Evolutionary conservation across 1,140 invertebrate species (phyloP).

Genomic region (Belonocnema kinseyi): DNA sequence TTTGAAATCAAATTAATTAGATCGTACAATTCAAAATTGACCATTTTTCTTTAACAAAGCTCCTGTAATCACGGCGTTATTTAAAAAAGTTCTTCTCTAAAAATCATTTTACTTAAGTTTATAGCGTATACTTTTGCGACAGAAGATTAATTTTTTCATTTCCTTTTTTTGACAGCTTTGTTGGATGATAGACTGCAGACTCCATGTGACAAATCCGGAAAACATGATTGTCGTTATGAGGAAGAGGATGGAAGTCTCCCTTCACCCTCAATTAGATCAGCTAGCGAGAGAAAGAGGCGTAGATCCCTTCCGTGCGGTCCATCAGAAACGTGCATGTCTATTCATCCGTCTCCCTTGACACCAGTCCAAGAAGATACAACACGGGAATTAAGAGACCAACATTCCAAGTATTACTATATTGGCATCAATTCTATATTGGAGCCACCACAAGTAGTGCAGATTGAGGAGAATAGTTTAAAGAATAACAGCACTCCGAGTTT

Average conservation of each 20-base stretch:
- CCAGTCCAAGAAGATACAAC: slow-evolving; percentile 47
- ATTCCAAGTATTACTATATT: not conserved
- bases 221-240: slow-evolving; percentile 82
- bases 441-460: not conserved
- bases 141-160: slow-evolving; percentile 3
- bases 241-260: slow-evolving; percentile 74
- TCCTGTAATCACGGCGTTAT: not conserved
- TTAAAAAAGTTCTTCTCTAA: not conserved
- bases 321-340: slow-evolving; percentile 42
- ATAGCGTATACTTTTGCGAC: not conserved
- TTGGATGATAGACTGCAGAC: slow-evolving; percentile 84
- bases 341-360: slow-evolving; percentile 55
- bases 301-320: slow-evolving; percentile 71
- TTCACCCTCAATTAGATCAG: slow-evolving; percentile 63
- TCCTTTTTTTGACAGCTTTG: slow-evolving; percentile 61
- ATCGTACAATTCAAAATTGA: not conserved
- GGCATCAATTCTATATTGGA: not conserved
- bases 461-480: slow-evolving; percentile 18
- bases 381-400: slow-evolving; percentile 26
- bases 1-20: not conserved
- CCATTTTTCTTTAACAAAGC: slow-evolving; percentile 14
- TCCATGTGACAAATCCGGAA: slow-evolving; percentile 82
- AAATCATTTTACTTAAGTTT: not conserved
- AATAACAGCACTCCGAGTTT: slow-evolving; percentile 34
- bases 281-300: slow-evolving; percentile 69